Base-by-base conservation (phyloP, 2,888 invertebrate species). In the Schizaphis graminum region DNA sequence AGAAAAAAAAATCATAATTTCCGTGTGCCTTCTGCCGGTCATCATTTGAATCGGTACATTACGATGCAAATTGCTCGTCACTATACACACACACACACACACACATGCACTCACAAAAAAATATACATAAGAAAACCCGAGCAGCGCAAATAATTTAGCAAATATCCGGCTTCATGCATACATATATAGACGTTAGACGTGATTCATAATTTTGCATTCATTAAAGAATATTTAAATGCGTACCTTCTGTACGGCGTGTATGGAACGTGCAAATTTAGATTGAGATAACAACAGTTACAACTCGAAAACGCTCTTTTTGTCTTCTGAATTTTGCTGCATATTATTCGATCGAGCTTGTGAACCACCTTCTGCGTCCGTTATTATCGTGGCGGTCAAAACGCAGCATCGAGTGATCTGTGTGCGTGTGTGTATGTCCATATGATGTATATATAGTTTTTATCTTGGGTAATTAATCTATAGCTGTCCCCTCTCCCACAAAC, bases 1-100 rank as follows among this genome's bases (percentile, higher is more conserved):
- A 47, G 57, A 91, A 91, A 44, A 56, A n/a, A 85, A 57, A 47
- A 91, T 92, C 35, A 35, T 92, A 86, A 61, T 92, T 92, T 91
- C 41, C 91, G 84, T 84, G 41, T 44, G 56, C 91, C 91, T 86
- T 86, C 47, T 57, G 61, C 47, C 86, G 86, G 86, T 92, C 91
- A 47, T 92, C 57, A 35, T 92, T 16, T 16, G 47, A 61, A 92
- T 61, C 86, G 57, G 47, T 86, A 87, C 91, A 86, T 87, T 92
- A 92, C 91, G 86, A 87, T 87, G 86, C 91, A 92, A 92, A 92
- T 47, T 86, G 24, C n/a, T 41, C 84, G 28, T 84, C 41, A 56
- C 84, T 44, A n/a, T 44, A 44, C 35, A 88, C 10, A 77, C 47
- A 56, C 53, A 11, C 88, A 24, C 53, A 61, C 26, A 61, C 11